Evolutionary conservation across 2,888 invertebrate species (phyloP), one percentile per base, ranked within the genome.

Genomic region (Apotomis turbidana): DNA sequence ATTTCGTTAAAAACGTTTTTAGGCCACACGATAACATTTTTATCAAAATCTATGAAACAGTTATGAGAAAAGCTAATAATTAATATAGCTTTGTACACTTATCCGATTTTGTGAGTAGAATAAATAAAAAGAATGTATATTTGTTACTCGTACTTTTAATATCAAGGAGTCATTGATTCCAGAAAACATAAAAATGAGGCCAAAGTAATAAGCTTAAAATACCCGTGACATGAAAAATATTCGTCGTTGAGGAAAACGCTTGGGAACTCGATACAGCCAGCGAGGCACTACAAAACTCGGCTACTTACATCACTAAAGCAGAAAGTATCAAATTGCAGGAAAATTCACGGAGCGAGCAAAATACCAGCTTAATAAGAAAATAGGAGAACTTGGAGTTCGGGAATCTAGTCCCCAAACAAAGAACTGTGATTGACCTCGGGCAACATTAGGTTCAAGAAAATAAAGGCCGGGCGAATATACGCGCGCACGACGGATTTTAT

Each of bases 291-390:
- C 51, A 67, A 71, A 71, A 67, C 59, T 59, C 59, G 44, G 62
- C 69, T 70, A 62, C 69, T 70, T 70, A 70, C 69, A 55, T 57
- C 61, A 66, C 49, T 52, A 63, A 46, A 13, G 38, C 59, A 51
- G 59, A 64, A 62, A 71, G 54, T 71, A 71, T 71, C 71, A 27
- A 38, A 61, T 71, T 58, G 60, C 71, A 57, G 61, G 61, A 67
- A 71, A 55, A 67, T 67, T 71, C 51, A 9, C 54, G 38, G 15
- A 46, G 41, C 5, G 46, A 51, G 46, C 49, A 51, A 64, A 46
- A 57, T 38, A 27, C 27, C 10, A 55, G 70, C 46, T 59, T 70
- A 62, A 52, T 70, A 58, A 54, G 60, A 68, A 61, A 54, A 68
- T 57, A 15, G 27, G 58, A 41, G 27, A 63, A 41, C 41, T 13